Base-by-base conservation (phyloP, 2,888 invertebrate species). In the Agonum fuliginosum region DNA sequence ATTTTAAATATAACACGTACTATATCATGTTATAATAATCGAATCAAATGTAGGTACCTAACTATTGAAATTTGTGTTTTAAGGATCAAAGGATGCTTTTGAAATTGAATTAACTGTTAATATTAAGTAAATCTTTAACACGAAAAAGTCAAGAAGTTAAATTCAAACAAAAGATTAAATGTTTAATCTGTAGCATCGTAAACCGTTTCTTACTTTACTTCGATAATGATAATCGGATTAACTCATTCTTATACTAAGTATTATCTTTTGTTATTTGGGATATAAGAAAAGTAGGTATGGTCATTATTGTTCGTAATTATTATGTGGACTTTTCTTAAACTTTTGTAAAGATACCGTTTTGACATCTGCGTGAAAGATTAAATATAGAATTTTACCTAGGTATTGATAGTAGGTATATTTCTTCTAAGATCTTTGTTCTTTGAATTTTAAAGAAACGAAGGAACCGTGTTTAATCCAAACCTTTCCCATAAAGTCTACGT, bases 141-240 rank as follows among this genome's bases (percentile, higher is more conserved):
- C n/a, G 12, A 37, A 34, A 1, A 34, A 12, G 37, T 37, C 37
- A 37, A 8, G 3, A 37, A 37, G 37, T 37, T 1, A 37, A 34
- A 34, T n/a, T 6, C 8, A 34, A n/a, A 34, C 34, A 34, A 34
- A 1, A 37, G 37, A 10, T 10, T 3, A n/a, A 37, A 37, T 10
- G n/a, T n/a, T 37, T n/a, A 1, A 10, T 8, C 6, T 30, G 30
- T 2, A 30, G 30, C 10, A 30, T 1, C 30, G 6, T 5, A 30
- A 41, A 41, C 41, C n/a, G 41, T 46, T 46, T 5, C 46, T 12
- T 12, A 17, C 46, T 46, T 41, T 46, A 46, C 17, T 17, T 46
- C 46, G 46, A 46, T 46, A 17, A 46, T 14, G 46, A 46, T 46
- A 46, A 46, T 46, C 46, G 17, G 46, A 46, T 46, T 46, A 46